A percentile compares a stretch with the other conserved stretches of the same genome.
Evolutionary conservation across 2,113 vertebrate genomes (phyloP).

Genomic region (Mungos mungo): DNA sequence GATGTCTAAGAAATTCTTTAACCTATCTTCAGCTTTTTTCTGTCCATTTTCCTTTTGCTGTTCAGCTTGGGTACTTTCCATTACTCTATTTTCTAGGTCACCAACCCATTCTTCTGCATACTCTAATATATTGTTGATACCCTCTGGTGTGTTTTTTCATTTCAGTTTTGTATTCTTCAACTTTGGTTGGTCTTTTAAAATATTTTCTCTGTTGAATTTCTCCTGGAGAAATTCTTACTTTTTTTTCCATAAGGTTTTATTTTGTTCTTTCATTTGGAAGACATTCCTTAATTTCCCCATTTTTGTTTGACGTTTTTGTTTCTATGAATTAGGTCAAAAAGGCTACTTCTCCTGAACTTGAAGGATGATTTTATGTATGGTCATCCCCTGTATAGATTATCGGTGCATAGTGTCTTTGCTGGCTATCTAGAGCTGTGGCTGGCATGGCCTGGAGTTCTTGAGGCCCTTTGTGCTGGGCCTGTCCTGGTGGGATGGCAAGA

Average conservation of each 20-base stretch:
- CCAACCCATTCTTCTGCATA: not conserved
- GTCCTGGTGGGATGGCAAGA: not conserved
- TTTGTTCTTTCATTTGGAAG: not conserved
- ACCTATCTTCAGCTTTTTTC: not conserved
- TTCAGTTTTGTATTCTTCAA: not conserved
- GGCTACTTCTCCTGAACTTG: not conserved
- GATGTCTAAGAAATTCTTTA: not conserved
- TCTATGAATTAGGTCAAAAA: not conserved
- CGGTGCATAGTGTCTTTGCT: not conserved
- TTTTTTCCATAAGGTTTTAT: not conserved
- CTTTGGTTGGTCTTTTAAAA: not conserved
- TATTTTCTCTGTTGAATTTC: not conserved
- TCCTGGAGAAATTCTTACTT: not conserved
- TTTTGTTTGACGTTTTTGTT: not conserved
- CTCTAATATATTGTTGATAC: not conserved
- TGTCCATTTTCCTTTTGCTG: not conserved
- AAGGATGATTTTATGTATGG: not conserved
- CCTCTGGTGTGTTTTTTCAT: not conserved
- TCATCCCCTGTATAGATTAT: not conserved
- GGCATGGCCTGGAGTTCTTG: not conserved
- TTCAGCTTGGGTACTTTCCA: not conserved
- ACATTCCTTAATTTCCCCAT: not conserved
- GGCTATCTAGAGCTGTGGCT: not conserved
- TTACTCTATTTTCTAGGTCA: not conserved
- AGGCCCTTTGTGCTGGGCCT: not conserved